Evolutionary conservation across 2,888 invertebrate genomes (phyloP), one percentile per base, ranked within the genome.

Genomic region (Standfussiana lucernea): DNA sequence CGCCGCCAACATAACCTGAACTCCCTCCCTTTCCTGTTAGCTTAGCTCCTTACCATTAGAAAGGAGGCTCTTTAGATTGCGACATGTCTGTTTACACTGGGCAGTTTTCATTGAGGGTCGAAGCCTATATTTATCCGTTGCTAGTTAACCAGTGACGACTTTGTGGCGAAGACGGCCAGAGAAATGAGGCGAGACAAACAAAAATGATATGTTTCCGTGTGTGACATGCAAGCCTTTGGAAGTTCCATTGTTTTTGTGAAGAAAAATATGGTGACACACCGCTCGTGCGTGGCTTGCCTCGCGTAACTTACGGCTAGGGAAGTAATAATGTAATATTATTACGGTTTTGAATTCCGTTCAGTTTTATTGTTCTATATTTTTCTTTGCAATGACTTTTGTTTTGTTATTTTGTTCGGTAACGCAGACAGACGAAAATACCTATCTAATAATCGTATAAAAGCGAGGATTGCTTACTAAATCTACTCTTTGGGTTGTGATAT

Each of bases 161-260:
- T 94, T 92, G 94, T 91, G 93, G 94, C 91, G 88, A 92, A 93
- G 92, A 93, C 91, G 92, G 90, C 91, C 89, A 91, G 92, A 93
- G 93, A 94, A 95, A 95, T 94, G 94, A 94, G 92, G 91, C 94
- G 94, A 92, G 91, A 94, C 93, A 93, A 91, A 93, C 92, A 93
- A 94, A 94, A 93, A 93, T 94, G 90, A 94, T 94, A 93, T 93
- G 91, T 95, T 94, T 94, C 90, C 90, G 90, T 90, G 86, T 92
- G 91, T 93, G 91, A 92, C 92, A 93, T 91, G 92, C 92, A 92
- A 93, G 91, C 90, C 91, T 92, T 90, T 91, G 87, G 87, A 90
- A 91, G 90, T 91, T 92, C 83, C 87, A 86, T 88, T 90, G 90
- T 92, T 92, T 91, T 91, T 90, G 89, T 90, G 77, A 86, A 84